Evolutionary conservation across 2,113 vertebrate species (phyloP).

Genomic region (Piliocolobus tephrosceles): DNA sequence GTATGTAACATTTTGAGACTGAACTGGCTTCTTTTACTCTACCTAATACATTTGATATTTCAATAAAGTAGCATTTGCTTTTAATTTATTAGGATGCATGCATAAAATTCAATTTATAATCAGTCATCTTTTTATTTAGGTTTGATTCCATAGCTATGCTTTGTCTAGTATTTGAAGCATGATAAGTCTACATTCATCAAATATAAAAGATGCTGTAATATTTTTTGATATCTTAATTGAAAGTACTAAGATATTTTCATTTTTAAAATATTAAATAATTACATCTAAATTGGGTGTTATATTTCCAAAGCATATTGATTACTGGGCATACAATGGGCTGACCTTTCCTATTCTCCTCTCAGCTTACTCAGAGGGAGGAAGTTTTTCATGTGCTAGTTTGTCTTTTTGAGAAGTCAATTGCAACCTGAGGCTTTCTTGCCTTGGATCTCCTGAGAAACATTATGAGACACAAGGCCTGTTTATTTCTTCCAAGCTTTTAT

Average conservation of each 20-base stretch:
- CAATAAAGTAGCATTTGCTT: neutral
- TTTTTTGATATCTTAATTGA: neutral
- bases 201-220: neutral
- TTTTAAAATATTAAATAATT: constrained; percentile 43
- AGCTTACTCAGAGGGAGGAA: constrained; percentile 18
- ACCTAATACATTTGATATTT: neutral
- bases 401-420: constrained; percentile 61
- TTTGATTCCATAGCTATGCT: neutral
- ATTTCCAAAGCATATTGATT: constrained; percentile 1
- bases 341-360: constrained; percentile 35
- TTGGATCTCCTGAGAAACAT: constrained; percentile 64
- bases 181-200: neutral
- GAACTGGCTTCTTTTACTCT: neutral
- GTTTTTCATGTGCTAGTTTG: constrained; percentile 44
- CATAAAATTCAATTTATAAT: neutral
- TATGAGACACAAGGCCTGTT: constrained; percentile 66
- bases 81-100: neutral
- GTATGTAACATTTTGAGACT: neutral
- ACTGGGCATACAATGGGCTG: neutral
- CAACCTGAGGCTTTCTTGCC: constrained; percentile 55
- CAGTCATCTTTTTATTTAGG: neutral
- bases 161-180: neutral
- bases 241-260: neutral
- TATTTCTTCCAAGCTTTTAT: constrained; percentile 73
- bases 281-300: neutral